Conservation (phyloP, 2,113 vertebrate genomes). For the Gnathonemus longibarbis region DNA sequence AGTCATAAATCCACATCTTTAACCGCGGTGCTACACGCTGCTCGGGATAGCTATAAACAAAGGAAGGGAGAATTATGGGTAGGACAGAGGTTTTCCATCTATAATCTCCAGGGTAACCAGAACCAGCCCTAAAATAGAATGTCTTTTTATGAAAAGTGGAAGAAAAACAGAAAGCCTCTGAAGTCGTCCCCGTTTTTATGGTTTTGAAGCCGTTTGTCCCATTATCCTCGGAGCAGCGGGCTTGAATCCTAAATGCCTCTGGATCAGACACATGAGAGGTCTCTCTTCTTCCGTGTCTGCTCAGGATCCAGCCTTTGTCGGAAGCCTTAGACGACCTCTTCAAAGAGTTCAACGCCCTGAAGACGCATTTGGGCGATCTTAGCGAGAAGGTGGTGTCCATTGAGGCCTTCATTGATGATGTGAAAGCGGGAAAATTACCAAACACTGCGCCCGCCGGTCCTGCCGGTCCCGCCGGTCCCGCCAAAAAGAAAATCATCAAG, state of each 20-base stretch:
- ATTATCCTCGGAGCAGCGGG: not conserved
- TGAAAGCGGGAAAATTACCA: slow-evolving; percentile 42
- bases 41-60: not conserved
- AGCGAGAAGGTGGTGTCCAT: slow-evolving; percentile 59
- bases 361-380: slow-evolving; percentile 61
- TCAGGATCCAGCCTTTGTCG: slow-evolving; percentile 63
- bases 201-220: slow-evolving; percentile 22
- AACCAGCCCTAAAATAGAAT: slow-evolving; percentile 32
- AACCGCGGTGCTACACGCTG: not conserved
- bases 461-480: not conserved
- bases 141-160: slow-evolving; percentile 28
- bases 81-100: slow-evolving; percentile 21
- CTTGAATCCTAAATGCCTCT: slow-evolving; percentile 20
- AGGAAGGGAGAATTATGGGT: not conserved
- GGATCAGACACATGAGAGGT: slow-evolving; percentile 7
- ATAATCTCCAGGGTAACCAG: slow-evolving; percentile 10
- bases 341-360: slow-evolving; percentile 70
- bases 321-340: slow-evolving; percentile 66
- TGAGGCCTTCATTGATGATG: slow-evolving; percentile 60
- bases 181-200: slow-evolving; percentile 27
- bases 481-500: slow-evolving; percentile 44
- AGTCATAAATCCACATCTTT: not conserved
- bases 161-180: slow-evolving; percentile 18
- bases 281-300: not conserved
- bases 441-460: not conserved